Percentiles rank a stretch among this genome's conserved stretches.
These are phyloP conservation scores for Empidonax traillii DNA, from an alignment of 2,113 vertebrate genomes.

Conservation along the genomic window DNA sequence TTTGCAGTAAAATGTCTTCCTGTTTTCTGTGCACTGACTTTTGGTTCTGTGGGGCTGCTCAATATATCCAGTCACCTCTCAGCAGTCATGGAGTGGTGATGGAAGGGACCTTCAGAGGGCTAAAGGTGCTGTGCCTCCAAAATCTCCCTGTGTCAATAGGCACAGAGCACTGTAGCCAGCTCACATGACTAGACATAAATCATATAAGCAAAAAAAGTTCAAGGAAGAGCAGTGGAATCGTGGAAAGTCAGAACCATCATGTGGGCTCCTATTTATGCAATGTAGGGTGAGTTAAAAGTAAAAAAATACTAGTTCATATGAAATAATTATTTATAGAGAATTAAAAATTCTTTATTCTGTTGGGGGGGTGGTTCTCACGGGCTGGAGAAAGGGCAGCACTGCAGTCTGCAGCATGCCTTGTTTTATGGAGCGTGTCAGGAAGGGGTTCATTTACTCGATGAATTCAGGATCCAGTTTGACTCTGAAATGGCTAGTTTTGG, in stretches of 20 bases:
- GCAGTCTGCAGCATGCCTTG: not conserved
- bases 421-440: not conserved
- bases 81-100: fast-evolving
- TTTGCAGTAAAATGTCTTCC: not conserved
- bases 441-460: not conserved
- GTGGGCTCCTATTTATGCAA: not conserved
- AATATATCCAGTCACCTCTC: not conserved
- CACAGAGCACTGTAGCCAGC: not conserved
- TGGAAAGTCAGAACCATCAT: not conserved
- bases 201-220: not conserved
- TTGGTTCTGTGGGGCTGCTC: not conserved
- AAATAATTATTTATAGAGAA: not conserved
- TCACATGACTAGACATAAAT: not conserved
- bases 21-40: not conserved
- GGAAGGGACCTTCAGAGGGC: not conserved
- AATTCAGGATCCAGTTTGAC: not conserved
- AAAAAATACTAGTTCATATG: not conserved
- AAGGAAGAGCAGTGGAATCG: not conserved
- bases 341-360: not conserved
- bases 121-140: not conserved
- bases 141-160: not conserved
- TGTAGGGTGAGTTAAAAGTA: not conserved
- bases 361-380: not conserved
- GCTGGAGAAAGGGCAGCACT: not conserved
- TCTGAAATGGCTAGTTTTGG: not conserved